Evolutionary conservation across 2,113 vertebrate species (phyloP).

Genomic region (Salminus brasiliensis): DNA sequence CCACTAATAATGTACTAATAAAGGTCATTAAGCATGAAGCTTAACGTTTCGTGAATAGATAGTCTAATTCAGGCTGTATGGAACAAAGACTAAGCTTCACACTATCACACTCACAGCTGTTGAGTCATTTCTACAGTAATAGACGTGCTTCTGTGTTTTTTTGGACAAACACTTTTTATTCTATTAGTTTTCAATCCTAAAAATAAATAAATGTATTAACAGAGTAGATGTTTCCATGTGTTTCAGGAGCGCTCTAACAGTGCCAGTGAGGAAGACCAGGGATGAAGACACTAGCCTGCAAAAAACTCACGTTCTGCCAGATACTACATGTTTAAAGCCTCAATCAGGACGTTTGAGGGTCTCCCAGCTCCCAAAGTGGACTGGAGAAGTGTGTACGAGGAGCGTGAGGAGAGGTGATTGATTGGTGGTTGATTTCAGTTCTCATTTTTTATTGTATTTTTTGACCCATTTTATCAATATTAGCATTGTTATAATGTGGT

Average conservation of each 20-base stretch:
- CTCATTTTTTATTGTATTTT: neutral
- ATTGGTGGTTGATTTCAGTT: neutral
- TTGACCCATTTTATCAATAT: neutral
- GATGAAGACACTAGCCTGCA: conserved; percentile 44
- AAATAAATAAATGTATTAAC: neutral
- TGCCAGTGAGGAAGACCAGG: conserved; percentile 78
- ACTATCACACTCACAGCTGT: too few relatives aligned
- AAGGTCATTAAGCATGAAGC: too few relatives aligned
- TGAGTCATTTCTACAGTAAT: too few relatives aligned
- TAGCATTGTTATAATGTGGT: neutral
- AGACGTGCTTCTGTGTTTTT: too few relatives aligned
- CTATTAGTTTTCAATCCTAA: neutral
- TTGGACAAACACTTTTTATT: too few relatives aligned
- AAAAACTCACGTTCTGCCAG: neutral
- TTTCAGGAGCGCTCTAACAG: conserved; percentile 79
- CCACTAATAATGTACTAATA: too few relatives aligned
- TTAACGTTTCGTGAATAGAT: too few relatives aligned
- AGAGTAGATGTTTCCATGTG: neutral
- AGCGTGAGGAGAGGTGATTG: neutral
- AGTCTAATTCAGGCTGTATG: too few relatives aligned
- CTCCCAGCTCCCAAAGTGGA: neutral
- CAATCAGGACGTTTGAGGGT: neutral
- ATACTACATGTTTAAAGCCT: neutral
- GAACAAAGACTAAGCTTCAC: too few relatives aligned
- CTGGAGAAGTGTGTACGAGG: neutral